phyloP scores from a whole-genome alignment of 2,113 vertebrate species.

The Anolis carolinensis region DNA sequence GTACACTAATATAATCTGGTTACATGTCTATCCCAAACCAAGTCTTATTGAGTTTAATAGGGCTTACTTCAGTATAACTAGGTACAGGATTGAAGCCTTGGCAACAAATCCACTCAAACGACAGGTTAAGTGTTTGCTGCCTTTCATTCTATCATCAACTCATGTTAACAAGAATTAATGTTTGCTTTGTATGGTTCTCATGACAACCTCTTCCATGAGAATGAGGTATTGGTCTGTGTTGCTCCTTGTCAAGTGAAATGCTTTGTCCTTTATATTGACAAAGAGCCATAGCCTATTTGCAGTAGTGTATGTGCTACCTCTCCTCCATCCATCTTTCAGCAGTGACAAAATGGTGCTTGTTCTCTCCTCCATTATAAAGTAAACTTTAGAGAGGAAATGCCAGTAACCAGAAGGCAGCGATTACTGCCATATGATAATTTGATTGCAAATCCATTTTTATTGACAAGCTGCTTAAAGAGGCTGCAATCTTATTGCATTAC shows the following conservation, averaged over 20 bases:
- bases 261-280: conserved; percentile 60
- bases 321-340: conserved; percentile 55
- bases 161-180: conserved; percentile 46
- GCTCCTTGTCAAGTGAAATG: conserved; percentile 32
- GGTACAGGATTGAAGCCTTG: neutral
- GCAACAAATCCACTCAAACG: conserved; percentile 40
- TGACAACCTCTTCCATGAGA: conserved; percentile 44
- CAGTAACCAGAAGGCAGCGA: conserved; percentile 45
- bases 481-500: conserved; percentile 31
- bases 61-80: neutral
- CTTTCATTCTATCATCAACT: conserved; percentile 50
- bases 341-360: conserved; percentile 43
- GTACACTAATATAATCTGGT: neutral
- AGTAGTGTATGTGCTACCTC: conserved; percentile 38
- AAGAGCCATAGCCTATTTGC: conserved; percentile 40
- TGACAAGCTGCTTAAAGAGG: conserved; percentile 41
- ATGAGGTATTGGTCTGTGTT: conserved; percentile 45
- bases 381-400: conserved; percentile 60
- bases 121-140: conserved; percentile 45
- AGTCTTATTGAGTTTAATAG: neutral
- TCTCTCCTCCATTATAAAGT: conserved; percentile 48
- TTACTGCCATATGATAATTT: conserved; percentile 57
- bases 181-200: conserved; percentile 51
- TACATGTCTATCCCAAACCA: neutral
- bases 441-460: conserved; percentile 56